Base-by-base conservation (phyloP, 1,140 invertebrate genomes). In the roundworm (Caenorhabditis elegans) region DNA sequence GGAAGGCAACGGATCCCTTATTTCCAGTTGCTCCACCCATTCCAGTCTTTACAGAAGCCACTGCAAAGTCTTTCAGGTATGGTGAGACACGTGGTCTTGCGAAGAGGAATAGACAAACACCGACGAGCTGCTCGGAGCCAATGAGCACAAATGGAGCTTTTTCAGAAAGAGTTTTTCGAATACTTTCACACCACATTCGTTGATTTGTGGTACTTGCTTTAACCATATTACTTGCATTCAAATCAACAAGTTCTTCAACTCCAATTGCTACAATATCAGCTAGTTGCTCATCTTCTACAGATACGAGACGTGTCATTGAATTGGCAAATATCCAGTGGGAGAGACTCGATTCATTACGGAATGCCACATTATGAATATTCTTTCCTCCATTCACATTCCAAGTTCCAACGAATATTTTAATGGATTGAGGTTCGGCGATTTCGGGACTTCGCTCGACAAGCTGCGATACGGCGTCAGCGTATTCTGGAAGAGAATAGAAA, bases 321-420 rank as follows among this genome's bases (percentile, higher is more conserved):
- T 49, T 53, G 90, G 98, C 96, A 13, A 98, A 91, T 8, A 99
- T 91, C 97, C 97, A 99, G 91, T 98, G 95, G 19, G 94, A 93
- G 49, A 99, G 90, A 0, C 95, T 95, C 2, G 95, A 92, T 90
- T 98, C 94, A 65, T 85, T 88, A 91, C 97, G 97, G 88, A 97
- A 98, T 15, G 95, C 96, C 60, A 99, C 93, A 90, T 95, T 98
- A 84, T 96, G 93, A 28, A 89, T 85, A 60, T 90, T 90, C 60
- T 98, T 98, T 26, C 97, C 97, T 43, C 98, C 98, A 91, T 99
- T 99, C 0, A 99, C 97, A 91, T 99, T 99, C 90, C 98, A 99
- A 1, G 98, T 99, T 13, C 82, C 97, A 65, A 97, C 93, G 77
- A 94, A 94, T 3, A 99, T 92, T 43, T 94, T 92, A 1, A 97